A percentile compares a stretch with the other conserved stretches of the same genome.
These are phyloP conservation scores for Magallana nippona DNA, from an alignment of 2,888 invertebrate genomes.

Conservation along the genomic window DNA sequence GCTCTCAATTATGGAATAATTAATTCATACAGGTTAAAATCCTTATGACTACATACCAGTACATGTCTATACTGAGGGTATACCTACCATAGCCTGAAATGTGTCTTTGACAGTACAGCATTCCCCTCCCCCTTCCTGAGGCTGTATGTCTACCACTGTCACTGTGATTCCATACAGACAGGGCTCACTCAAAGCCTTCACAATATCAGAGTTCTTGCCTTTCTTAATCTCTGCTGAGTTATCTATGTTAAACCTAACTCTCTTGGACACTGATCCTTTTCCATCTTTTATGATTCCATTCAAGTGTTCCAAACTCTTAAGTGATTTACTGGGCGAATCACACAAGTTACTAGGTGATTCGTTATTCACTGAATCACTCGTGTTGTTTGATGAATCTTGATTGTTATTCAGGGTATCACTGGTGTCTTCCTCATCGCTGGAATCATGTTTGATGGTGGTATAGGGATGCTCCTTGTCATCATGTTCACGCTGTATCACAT, in stretches of 20 bases:
- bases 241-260: conserved; percentile 48
- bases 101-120: conserved; percentile 38
- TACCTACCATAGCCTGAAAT: conserved; percentile 48
- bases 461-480: conserved; percentile 24
- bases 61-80: no score
- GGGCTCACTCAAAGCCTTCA: conserved; percentile 36
- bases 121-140: conserved; percentile 23
- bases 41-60: no score
- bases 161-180: conserved; percentile 49
- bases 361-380: conserved; percentile 20
- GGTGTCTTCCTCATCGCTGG: background rate
- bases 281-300: conserved; percentile 51
- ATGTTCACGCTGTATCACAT: conserved; percentile 22
- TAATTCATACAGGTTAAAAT: no score
- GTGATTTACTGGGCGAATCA: conserved; percentile 5
- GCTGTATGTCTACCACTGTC: conserved; percentile 45
- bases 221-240: conserved; percentile 41
- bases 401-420: conserved; percentile 34
- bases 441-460: conserved; percentile 9
- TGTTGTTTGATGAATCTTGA: conserved; percentile 13
- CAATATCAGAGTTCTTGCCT: conserved; percentile 45
- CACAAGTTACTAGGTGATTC: background rate
- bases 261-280: conserved; percentile 47
- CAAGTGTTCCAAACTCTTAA: conserved; percentile 28
- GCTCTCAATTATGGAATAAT: no score